These are phyloP conservation scores for Corynorhinus townsendii DNA, from an alignment of 2,113 vertebrate genomes.

Conservation along the genomic window DNA sequence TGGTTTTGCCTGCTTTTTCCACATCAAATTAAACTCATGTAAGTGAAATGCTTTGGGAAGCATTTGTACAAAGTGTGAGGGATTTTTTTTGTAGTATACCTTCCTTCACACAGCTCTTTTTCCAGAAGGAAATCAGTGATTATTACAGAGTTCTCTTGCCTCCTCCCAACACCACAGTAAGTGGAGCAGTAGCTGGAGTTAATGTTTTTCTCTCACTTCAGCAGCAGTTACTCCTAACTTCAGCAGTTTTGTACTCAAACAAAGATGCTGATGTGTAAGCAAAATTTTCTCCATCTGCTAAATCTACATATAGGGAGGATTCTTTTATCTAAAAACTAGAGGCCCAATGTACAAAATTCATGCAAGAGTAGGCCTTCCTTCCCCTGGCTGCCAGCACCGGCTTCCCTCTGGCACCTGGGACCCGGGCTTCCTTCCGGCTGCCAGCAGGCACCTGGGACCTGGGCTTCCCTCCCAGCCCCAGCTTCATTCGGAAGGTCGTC, in stretches of 20 bases:
- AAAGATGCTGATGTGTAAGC: neutral
- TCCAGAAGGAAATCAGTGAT: neutral
- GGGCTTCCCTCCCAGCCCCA: no score
- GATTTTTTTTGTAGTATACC: neutral
- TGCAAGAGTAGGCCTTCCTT: no score
- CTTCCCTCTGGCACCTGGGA: no score
- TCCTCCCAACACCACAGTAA: neutral
- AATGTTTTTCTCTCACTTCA: neutral
- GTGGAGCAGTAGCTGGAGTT: neutral
- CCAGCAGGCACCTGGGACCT: no score
- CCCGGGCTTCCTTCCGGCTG: no score
- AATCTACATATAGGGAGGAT: neutral
- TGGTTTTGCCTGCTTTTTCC: neutral
- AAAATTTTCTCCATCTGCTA: neutral
- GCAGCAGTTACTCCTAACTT: neutral
- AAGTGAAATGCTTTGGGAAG: conserved; percentile 18
- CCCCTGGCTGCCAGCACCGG: no score
- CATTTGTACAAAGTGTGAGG: neutral
- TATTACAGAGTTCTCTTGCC: neutral
- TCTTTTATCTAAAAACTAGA: conserved; percentile 11
- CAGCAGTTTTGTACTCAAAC: conserved; percentile 38
- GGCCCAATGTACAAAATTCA: no score
- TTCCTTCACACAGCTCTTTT: neutral
- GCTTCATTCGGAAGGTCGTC: no score
- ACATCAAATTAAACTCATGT: neutral